phyloP scores from a whole-genome alignment of 2,888 invertebrate species.

The Strigamia transsilvanica region DNA sequence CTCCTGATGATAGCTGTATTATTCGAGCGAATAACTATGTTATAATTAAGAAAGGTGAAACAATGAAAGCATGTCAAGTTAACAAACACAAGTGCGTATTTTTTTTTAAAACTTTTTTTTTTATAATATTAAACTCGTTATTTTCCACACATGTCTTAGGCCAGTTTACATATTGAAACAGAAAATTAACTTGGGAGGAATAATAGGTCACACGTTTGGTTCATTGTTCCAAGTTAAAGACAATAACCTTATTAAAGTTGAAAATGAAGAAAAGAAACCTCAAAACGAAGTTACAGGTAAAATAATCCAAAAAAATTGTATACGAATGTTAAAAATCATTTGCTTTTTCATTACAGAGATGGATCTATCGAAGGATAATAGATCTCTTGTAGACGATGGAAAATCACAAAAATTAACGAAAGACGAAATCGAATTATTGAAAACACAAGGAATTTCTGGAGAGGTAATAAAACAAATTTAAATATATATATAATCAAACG shows the following conservation, averaged over 20 bases:
- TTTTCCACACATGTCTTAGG: not conserved
- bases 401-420: constrained; percentile 83
- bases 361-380: constrained; percentile 72
- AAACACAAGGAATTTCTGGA: constrained; percentile 78
- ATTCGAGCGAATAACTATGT: constrained; percentile 3
- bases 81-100: not conserved
- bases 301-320: no score
- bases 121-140: not conserved
- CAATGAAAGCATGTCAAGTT: constrained; percentile 24
- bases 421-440: constrained; percentile 81
- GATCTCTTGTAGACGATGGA: constrained; percentile 80
- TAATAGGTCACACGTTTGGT: constrained; percentile 9
- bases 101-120: not conserved
- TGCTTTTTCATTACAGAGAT: not conserved
- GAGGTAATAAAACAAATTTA: constrained; percentile 59
- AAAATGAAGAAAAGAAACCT: not conserved
- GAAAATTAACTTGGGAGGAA: not conserved
- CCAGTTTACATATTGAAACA: constrained; percentile 1
- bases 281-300: constrained; percentile 7
- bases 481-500: not conserved
- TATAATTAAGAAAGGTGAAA: constrained; percentile 18
- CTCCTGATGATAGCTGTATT: not conserved
- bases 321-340: no score
- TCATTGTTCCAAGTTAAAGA: not conserved
- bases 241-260: not conserved